phyloP scores from a whole-genome alignment of 2,888 invertebrate species.

The Onthophagus sagittarius region DNA sequence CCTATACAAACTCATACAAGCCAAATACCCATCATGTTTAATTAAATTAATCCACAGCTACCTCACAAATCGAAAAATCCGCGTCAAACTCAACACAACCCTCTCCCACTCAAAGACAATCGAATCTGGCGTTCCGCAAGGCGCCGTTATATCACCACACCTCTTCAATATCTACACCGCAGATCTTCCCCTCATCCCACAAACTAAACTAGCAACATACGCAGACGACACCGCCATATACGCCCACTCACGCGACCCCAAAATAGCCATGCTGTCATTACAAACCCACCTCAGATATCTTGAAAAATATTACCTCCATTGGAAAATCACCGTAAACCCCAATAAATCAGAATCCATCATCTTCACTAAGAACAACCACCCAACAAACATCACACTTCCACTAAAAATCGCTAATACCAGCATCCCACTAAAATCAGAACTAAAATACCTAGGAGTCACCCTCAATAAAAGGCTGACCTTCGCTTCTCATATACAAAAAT shows the following conservation, averaged over 20 bases:
- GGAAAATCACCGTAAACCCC: neutral
- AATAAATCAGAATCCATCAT: neutral
- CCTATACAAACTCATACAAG: no score
- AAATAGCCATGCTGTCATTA: neutral
- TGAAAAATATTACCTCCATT: neutral
- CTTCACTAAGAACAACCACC: no score
- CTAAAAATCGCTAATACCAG: no score
- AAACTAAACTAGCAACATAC: neutral
- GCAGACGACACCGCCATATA: neutral
- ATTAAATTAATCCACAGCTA: conserved; percentile 31
- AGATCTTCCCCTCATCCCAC: neutral
- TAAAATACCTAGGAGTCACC: no score
- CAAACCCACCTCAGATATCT: neutral
- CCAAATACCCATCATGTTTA: conserved; percentile 26
- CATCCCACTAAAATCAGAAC: no score
- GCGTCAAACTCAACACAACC: conserved; percentile 26
- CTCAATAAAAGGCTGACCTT: no score
- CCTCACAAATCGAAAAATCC: conserved; percentile 27
- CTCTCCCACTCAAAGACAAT: neutral
- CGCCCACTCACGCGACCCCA: neutral
- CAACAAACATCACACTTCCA: no score
- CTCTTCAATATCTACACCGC: neutral
- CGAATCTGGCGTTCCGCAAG: neutral
- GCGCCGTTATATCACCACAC: neutral
- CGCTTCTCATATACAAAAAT: no score